Conservation (phyloP, 2,113 vertebrate genomes). For the Lepisosteus oculatus region DNA sequence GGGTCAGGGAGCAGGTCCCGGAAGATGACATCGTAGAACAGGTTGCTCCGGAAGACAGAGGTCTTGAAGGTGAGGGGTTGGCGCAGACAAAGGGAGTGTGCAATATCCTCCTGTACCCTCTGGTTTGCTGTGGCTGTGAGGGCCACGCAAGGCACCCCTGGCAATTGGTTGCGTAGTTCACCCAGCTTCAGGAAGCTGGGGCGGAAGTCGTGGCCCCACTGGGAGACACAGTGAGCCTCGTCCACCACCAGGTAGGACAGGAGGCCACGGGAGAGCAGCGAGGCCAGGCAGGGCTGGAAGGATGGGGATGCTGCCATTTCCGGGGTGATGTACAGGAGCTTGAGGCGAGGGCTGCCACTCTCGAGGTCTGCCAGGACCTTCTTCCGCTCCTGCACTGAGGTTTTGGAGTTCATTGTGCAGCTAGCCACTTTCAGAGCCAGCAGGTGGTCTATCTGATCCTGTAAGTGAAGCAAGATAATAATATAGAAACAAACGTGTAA, state of each 20-base stretch:
- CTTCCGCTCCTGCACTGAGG: slow-evolving; percentile 71
- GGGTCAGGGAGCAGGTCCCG: slow-evolving; percentile 81
- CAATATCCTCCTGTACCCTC: slow-evolving; percentile 84
- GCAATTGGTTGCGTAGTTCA: slow-evolving; percentile 66
- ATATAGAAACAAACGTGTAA: neutral
- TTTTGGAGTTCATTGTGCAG: slow-evolving; percentile 89
- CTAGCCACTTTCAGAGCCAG: slow-evolving; percentile 78
- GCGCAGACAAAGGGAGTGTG: slow-evolving; percentile 65
- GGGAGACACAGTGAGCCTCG: slow-evolving; percentile 95
- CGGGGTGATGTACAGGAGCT: slow-evolving; percentile 90
- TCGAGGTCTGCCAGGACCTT: slow-evolving; percentile 78
- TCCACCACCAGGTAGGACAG: slow-evolving; percentile 88
- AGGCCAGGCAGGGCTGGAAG: slow-evolving; percentile 81
- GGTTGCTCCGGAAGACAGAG: slow-evolving; percentile 88
- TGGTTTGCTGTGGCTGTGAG: slow-evolving; percentile 89
- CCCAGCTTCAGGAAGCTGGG: slow-evolving; percentile 92
- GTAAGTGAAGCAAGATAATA: neutral
- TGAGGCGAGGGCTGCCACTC: slow-evolving; percentile 75
- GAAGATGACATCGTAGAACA: slow-evolving; percentile 90
- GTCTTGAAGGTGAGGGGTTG: slow-evolving; percentile 75
- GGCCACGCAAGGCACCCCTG: slow-evolving; percentile 75
- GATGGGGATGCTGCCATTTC: slow-evolving; percentile 89
- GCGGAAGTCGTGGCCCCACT: slow-evolving; percentile 97
- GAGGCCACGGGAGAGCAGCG: slow-evolving; percentile 73
- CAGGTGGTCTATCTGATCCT: slow-evolving; percentile 93